Conservation (phyloP, 1,140 invertebrate species). For the Platyscapa corneri region DNA sequence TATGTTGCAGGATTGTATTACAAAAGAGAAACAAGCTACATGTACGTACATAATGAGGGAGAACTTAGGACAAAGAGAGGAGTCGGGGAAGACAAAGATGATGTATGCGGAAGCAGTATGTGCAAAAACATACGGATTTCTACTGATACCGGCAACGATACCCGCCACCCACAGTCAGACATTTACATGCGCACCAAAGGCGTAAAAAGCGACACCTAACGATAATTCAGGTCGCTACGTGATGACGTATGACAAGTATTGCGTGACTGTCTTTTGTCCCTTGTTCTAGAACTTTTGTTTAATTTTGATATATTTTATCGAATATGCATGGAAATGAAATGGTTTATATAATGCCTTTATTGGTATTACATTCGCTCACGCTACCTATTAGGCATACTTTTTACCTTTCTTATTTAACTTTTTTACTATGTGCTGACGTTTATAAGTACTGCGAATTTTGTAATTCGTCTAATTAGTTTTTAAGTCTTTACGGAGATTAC, state of each 20-base stretch:
- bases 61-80: neutral
- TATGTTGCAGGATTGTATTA: neutral
- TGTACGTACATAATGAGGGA: neutral
- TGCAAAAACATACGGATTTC: conserved; percentile 37
- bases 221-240: neutral
- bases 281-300: neutral
- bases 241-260: conserved; percentile 7
- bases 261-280: neutral
- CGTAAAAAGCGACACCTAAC: neutral
- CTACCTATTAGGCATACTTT: too few species aligned
- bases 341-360: neutral
- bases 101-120: conserved; percentile 3
- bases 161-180: too few species aligned
- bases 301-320: neutral
- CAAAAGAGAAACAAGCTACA: neutral
- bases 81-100: neutral
- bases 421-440: too few species aligned
- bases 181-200: conserved; percentile 2
- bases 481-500: too few species aligned
- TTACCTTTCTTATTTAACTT: too few species aligned
- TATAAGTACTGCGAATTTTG: too few species aligned
- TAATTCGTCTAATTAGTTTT: too few species aligned
- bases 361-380: neutral
- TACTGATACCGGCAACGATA: neutral
- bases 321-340: neutral